Conservation (phyloP, 1,140 invertebrate species). For the Microplitis mediator region DNA sequence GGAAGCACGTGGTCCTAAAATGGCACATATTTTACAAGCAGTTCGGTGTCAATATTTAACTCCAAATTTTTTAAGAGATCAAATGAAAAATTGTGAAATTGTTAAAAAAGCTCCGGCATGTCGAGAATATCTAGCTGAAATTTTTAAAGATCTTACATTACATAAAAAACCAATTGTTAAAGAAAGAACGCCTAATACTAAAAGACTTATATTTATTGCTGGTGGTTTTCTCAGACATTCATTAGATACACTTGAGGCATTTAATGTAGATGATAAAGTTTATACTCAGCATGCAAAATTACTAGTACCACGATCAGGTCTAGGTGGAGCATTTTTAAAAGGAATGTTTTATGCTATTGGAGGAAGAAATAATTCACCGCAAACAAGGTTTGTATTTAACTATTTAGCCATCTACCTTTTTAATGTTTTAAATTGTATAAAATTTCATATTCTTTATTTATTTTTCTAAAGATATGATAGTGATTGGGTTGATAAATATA, state of each 20-base stretch:
- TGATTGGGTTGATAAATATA: slow-evolving; percentile 69
- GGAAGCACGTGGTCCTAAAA: slow-evolving; percentile 79
- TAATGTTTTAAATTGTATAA: too few relatives aligned
- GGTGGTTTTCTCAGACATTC: slow-evolving; percentile 88
- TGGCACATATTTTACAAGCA: slow-evolving; percentile 84
- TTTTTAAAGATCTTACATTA: slow-evolving; percentile 85
- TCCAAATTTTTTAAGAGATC: slow-evolving; percentile 86
- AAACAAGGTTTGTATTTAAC: slow-evolving; percentile 70
- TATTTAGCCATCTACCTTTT: not conserved
- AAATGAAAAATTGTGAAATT: slow-evolving; percentile 88
- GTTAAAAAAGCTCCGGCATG: slow-evolving; percentile 88
- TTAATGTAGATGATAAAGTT: slow-evolving; percentile 81
- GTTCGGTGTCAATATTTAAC: slow-evolving; percentile 90
- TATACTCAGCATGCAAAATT: slow-evolving; percentile 82
- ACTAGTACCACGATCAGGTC: slow-evolving; percentile 82
- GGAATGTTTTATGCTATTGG: slow-evolving; percentile 89
- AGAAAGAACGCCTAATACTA: slow-evolving; percentile 83
- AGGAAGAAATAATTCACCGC: slow-evolving; percentile 85
- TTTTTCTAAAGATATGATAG: slow-evolving; percentile 51
- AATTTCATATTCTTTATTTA: not conserved
- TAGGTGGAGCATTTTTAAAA: slow-evolving; percentile 86
- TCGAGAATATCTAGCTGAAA: slow-evolving; percentile 85
- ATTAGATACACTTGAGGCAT: slow-evolving; percentile 84
- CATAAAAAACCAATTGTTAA: slow-evolving; percentile 82
- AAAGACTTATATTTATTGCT: slow-evolving; percentile 86